phyloP scores from a whole-genome alignment of 2,113 vertebrate genomes.

The Phyllopteryx taeniolatus region DNA sequence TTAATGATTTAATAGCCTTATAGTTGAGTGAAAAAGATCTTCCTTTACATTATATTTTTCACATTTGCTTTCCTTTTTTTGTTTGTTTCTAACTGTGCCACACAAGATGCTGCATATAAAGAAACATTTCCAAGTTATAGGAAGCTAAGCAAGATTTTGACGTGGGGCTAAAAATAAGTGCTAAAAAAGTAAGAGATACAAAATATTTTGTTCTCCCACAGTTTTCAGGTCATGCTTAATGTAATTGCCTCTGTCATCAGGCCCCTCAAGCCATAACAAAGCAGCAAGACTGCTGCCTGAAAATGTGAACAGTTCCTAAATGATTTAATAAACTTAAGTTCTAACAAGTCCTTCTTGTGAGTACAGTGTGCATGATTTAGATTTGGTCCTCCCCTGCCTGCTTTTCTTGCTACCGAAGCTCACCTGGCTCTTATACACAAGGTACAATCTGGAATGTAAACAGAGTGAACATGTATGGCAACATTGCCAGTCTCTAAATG shows the following conservation, averaged over 20 bases:
- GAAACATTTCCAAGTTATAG: background rate
- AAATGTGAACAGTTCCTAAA: constrained; percentile 10
- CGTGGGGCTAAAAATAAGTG: background rate
- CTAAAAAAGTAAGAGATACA: background rate
- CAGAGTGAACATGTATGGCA: background rate
- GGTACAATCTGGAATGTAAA: background rate
- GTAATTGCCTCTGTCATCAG: constrained; percentile 11
- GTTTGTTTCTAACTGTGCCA: background rate
- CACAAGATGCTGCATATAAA: background rate
- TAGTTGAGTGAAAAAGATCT: no score
- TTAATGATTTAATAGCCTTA: no score
- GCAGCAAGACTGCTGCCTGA: constrained; percentile 4
- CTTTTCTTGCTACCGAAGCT: background rate
- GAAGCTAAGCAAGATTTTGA: background rate
- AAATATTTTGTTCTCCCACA: background rate
- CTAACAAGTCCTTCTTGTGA: background rate
- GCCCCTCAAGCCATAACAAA: constrained; percentile 6
- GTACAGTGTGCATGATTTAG: background rate
- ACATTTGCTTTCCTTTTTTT: no score
- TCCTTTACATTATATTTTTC: no score
- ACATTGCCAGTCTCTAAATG: background rate
- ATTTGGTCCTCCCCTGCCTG: background rate
- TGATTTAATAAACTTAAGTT: constrained; percentile 6
- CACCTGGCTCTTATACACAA: background rate
- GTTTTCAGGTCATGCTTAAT: constrained; percentile 8